Evolutionary conservation across 2,888 invertebrate genomes (phyloP).

Genomic region (Zaprionus bogoriensis): DNA sequence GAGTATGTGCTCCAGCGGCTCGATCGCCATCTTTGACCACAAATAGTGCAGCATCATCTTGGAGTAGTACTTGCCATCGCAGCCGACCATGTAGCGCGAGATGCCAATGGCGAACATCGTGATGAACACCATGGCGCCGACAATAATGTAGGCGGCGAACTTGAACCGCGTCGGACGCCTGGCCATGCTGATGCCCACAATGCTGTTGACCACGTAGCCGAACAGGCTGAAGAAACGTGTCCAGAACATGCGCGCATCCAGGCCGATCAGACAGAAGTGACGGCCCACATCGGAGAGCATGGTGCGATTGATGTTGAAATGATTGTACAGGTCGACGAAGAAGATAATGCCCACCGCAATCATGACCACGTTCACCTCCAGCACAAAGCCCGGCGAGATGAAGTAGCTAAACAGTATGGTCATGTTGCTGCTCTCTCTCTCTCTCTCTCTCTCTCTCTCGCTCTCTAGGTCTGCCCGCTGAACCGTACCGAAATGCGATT

Average conservation of each 20-base stretch:
- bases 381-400: conserved; percentile 32
- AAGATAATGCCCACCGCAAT: conserved; percentile 40
- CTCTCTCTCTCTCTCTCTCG: too few species aligned
- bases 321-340: conserved; percentile 36
- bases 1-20: conserved; percentile 34
- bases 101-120: conserved; percentile 20
- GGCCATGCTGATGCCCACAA: conserved; percentile 47
- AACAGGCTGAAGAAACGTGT: conserved; percentile 12
- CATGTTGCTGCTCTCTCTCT: conserved; percentile 9
- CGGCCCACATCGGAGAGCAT: too few species aligned
- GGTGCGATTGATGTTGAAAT: conserved; percentile 4
- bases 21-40: conserved; percentile 27
- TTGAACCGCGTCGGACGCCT: conserved; percentile 4
- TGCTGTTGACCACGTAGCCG: conserved; percentile 10
- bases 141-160: conserved; percentile 32
- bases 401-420: not conserved
- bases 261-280: conserved; percentile 7
- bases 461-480: too few species aligned
- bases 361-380: conserved; percentile 46
- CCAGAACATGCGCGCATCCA: conserved; percentile 17
- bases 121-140: conserved; percentile 8
- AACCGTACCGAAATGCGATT: conserved; percentile 24
- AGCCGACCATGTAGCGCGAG: conserved; percentile 10
- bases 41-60: conserved; percentile 28
- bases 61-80: conserved; percentile 6